Evolutionary conservation across 2,113 vertebrate species (phyloP).

Genomic region (Condylura cristata): DNA sequence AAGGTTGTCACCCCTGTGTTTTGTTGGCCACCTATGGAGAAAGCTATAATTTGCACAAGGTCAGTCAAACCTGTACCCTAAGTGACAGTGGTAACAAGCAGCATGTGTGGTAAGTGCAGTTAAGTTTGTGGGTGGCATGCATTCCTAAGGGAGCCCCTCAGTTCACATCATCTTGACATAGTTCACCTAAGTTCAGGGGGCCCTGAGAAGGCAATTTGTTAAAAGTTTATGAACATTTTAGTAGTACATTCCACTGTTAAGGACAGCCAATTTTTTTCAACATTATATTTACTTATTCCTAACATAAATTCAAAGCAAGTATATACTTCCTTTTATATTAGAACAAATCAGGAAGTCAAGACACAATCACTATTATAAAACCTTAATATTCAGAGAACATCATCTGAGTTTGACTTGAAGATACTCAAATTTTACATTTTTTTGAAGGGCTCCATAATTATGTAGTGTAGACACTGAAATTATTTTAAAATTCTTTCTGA

Average conservation of each 20-base stretch:
- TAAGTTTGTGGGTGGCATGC: background rate
- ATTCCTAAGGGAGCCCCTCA: background rate
- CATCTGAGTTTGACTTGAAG: constrained; percentile 91
- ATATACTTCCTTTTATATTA: constrained; percentile 20
- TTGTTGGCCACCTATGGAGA: background rate
- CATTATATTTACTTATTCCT: background rate
- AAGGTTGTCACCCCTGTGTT: background rate
- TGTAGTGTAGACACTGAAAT: constrained; percentile 92
- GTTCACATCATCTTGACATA: background rate
- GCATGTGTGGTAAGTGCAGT: background rate
- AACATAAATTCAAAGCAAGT: constrained; percentile 36
- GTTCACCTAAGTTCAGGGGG: background rate
- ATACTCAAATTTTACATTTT: constrained; percentile 94
- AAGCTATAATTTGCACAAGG: background rate
- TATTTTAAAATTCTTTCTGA: constrained; percentile 91
- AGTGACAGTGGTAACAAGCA: background rate
- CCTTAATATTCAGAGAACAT: constrained; percentile 93
- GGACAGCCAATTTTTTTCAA: background rate
- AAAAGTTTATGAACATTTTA: constrained; percentile 22
- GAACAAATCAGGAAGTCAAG: constrained; percentile 16
- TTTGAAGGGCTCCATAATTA: constrained; percentile 92
- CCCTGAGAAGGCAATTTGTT: background rate
- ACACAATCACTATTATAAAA: background rate
- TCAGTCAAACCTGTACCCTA: background rate
- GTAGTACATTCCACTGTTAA: constrained; percentile 10